Evolutionary conservation across 2,113 vertebrate genomes (phyloP).

Genomic region (Sinocyclocheilus maitianheensis): DNA sequence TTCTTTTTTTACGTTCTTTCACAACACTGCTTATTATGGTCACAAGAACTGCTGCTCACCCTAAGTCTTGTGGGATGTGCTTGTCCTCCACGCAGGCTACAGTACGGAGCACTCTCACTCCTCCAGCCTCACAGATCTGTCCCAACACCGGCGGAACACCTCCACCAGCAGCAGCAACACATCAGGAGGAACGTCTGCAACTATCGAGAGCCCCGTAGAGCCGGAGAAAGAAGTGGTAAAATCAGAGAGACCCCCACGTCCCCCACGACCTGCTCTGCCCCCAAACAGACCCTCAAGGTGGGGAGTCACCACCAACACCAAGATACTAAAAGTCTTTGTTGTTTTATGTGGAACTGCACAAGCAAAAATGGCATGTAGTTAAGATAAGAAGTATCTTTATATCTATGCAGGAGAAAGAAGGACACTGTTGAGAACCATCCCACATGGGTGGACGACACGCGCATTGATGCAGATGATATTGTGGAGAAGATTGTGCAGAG

Average conservation of each 20-base stretch:
- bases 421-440: conserved; percentile 92
- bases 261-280: conserved; percentile 82
- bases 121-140: conserved; percentile 94
- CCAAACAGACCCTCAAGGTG: conserved; percentile 85
- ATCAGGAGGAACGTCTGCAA: conserved; percentile 81
- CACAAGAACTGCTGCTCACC: neutral
- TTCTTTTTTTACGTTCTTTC: neutral
- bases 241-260: conserved; percentile 88
- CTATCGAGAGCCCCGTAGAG: conserved; percentile 78
- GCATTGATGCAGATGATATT: conserved; percentile 93
- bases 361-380: neutral
- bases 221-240: conserved; percentile 75
- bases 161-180: conserved; percentile 91
- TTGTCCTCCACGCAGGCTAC: conserved; percentile 78
- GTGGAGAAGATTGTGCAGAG: conserved; percentile 99
- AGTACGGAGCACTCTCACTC: conserved; percentile 96
- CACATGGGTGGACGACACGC: conserved; percentile 93
- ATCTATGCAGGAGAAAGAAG: conserved; percentile 86
- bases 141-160: conserved; percentile 88
- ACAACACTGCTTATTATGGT: neutral
- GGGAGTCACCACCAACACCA: no score
- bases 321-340: neutral
- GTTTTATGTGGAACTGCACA: neutral
- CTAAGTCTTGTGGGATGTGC: conserved; percentile 1
- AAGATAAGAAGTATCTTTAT: neutral